Conservation (phyloP, 2,113 vertebrate species). For the Misgurnus anguillicaudatus region DNA sequence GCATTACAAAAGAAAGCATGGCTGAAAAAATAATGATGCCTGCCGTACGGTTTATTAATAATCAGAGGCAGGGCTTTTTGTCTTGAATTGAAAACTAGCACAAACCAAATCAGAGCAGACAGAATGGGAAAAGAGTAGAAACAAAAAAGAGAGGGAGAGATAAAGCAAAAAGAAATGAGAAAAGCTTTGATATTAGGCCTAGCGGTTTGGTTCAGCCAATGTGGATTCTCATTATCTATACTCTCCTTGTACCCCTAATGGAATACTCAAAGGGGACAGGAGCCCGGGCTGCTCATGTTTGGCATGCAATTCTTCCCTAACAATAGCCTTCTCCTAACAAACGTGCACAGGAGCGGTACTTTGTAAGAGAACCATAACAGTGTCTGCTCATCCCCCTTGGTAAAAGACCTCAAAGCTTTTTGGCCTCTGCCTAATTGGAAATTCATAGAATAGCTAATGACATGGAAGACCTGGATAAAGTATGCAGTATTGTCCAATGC, state of each 20-base stretch:
- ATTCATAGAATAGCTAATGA: slow-evolving; percentile 61
- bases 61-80: slow-evolving; percentile 80
- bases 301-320: slow-evolving; percentile 31
- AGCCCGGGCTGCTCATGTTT: slow-evolving; percentile 31
- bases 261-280: slow-evolving; percentile 25
- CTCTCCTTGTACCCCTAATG: slow-evolving; percentile 57
- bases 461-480: slow-evolving; percentile 54
- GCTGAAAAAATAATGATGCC: slow-evolving; percentile 92
- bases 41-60: slow-evolving; percentile 88
- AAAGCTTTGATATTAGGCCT: slow-evolving; percentile 47
- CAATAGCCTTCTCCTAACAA: slow-evolving; percentile 34
- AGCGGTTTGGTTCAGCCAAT: slow-evolving; percentile 56
- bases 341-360: slow-evolving; percentile 34
- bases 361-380: slow-evolving; percentile 40
- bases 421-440: slow-evolving; percentile 57
- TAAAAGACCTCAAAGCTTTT: slow-evolving; percentile 37
- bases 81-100: slow-evolving; percentile 71
- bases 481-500: slow-evolving; percentile 44
- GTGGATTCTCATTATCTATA: slow-evolving; percentile 56
- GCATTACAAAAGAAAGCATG: slow-evolving; percentile 86
- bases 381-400: slow-evolving; percentile 35
- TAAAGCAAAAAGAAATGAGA: slow-evolving; percentile 70
- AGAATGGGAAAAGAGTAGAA: slow-evolving; percentile 56
- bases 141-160: slow-evolving; percentile 52
- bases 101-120: slow-evolving; percentile 58